Base-by-base conservation (phyloP, 2,888 invertebrate species). In the Lithophane semibrunnea region DNA sequence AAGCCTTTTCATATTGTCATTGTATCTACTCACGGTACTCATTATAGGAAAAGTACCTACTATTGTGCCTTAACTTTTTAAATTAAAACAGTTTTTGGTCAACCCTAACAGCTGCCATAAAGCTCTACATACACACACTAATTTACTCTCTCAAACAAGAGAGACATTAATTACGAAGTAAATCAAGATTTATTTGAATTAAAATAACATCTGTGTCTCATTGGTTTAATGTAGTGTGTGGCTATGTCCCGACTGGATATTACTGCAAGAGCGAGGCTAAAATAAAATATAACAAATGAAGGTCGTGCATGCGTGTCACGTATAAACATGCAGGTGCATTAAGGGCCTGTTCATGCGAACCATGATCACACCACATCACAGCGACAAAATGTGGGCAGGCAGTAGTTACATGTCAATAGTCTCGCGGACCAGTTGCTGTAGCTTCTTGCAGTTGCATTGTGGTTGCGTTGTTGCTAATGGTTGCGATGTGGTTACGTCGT, bases 171-270 rank as follows among this genome's bases (percentile, higher is more conserved):
- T 85, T 77, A 80, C 60, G 16, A 79, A 65, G 58, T 82, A 84
- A 82, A 84, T 84, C 68, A 77, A 82, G 83, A 83, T 85, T 73
- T 77, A 83, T 85, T 77, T 65, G 60, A 61, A 73, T 82, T 82
- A 65, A 68, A 73, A 73, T 73, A 68, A 75, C 67, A 29, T 73
- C 65, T 68, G 66, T 18, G 60, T 77, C 73, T 85, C 81, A 68
- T 71, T 68, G 10, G n/a, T 49, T 13, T 65, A 60, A 67, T 47
- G 29, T 54, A 73, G 24, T 8, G 44, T 12, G 54, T 42, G 21
- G 18, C 29, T 67, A 13, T 44, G 42, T 52, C 42, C 16, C 44
- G 21, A 21, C 12, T 79, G 21, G 5, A 52, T 73, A 13, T 37
- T 7, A 44, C 9, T 16, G 10, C 24, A 49, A 8, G 7, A 54